Percentiles rank a stretch among this genome's conserved stretches.
phyloP scores from a whole-genome alignment of 1,140 invertebrate genomes.

The Cherax quadricarinatus region DNA sequence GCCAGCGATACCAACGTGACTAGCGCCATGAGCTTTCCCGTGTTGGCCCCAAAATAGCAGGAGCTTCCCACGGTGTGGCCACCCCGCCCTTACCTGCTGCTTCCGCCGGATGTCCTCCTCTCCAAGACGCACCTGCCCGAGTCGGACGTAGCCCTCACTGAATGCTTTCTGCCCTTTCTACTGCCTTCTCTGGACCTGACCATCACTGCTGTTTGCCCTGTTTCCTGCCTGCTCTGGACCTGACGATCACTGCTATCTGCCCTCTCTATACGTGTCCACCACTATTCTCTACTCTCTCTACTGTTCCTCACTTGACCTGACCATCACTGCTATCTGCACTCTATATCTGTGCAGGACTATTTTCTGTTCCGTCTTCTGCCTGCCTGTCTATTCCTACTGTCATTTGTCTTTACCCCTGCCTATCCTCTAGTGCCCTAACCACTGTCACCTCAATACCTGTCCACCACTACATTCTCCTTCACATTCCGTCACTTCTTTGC shows the following conservation, averaged over 20 bases:
- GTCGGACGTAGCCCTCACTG: neutral
- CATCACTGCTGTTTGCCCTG: no score
- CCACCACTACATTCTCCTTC: no score
- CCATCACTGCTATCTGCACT: neutral
- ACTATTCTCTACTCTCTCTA: no score
- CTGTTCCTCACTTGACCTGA: no score
- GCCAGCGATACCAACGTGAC: no score
- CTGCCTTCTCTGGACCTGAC: neutral
- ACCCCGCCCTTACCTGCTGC: neutral
- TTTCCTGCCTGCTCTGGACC: neutral
- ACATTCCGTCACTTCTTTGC: no score
- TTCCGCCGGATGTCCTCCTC: conserved; percentile 9
- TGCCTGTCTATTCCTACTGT: neutral
- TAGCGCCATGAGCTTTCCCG: no score
- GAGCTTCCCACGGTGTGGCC: neutral
- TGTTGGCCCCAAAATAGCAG: no score
- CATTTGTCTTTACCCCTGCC: neutral
- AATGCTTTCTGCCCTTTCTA: neutral
- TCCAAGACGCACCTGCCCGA: neutral
- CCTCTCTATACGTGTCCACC: no score
- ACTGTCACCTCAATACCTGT: no score
- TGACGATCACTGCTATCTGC: no score
- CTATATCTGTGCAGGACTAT: neutral
- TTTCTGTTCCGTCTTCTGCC: neutral
- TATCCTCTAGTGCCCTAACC: no score